Base-by-base conservation (phyloP, 2,113 vertebrate species). In the Cyanistes caeruleus region DNA sequence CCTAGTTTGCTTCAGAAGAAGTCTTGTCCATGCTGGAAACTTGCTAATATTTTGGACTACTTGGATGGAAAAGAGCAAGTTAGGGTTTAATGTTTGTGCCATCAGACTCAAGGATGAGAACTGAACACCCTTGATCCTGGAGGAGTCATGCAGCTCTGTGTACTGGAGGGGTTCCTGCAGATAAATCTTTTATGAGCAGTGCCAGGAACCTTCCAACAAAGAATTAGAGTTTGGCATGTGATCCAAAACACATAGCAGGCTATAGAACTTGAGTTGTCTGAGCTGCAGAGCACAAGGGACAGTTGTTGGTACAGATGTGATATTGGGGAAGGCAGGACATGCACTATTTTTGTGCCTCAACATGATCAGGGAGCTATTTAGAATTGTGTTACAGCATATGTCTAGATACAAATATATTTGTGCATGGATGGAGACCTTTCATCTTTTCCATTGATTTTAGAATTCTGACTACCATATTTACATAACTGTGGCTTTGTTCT, bases 101-200 rank as follows among this genome's bases (percentile, higher is more conserved):
- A 16, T 5, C 16, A n/a, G 15, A 13, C 19, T 75, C 19, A 25
- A 41, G n/a, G 52, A 28, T 82, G 18, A 10, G 31, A 78, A 17
- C 22, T 13, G 48, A 52, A 11, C 0, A 1, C 0, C 9, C 1
- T 14, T 46, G 8, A 53, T 84, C 5, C 2, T 37, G 31, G 11
- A 15, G 6, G 39, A 77, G 17, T 69, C 11, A 0, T 8, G 15
- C 3, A 31, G 43, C 31, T 49, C 22, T 37, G 31, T 7, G 10
- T 78, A 51, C 46, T 82, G 17, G 16, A 9, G 51, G 1, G 0
- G 9, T n/a, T 87, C 43, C 81, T 58, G 17, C 35, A 73, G 63
- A 21, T 49, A 65, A 44, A 21, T 31, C 14, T 73, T 5, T 48
- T 52, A 41, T 3, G 22, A 58, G 27, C 19, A 31, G 22, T 11